Percentiles rank a stretch among this genome's conserved stretches.
phyloP scores from a whole-genome alignment of 2,113 vertebrate genomes.

The Cavia porcellus region DNA sequence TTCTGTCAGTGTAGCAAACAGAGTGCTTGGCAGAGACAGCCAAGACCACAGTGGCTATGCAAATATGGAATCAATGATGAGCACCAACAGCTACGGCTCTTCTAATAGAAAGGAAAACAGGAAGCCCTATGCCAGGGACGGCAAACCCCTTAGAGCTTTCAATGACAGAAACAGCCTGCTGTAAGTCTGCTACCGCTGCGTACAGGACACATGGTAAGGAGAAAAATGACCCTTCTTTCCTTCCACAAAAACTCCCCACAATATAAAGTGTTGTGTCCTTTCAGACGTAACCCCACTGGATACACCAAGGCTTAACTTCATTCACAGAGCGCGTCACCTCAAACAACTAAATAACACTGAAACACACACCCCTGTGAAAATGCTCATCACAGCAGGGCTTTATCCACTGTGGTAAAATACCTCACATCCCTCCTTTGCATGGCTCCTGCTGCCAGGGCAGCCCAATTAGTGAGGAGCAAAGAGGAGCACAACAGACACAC shows the following conservation, averaged over 20 bases:
- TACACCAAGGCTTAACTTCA: not conserved
- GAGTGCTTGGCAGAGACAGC: not conserved
- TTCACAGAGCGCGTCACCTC: not conserved
- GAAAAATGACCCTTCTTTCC: too few species aligned
- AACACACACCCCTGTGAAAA: not conserved
- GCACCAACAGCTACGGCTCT: accelerated
- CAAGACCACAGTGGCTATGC: accelerated
- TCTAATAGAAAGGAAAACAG: not conserved
- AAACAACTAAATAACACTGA: not conserved
- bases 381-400: not conserved
- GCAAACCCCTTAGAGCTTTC: not conserved
- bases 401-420: too few species aligned
- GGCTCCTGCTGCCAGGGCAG: not conserved
- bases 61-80: accelerated
- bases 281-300: not conserved
- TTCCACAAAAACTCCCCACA: not conserved
- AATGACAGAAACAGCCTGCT: not conserved
- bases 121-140: not conserved
- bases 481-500: not conserved
- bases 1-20: accelerated
- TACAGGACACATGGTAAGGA: accelerated
- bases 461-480: not conserved
- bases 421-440: not conserved
- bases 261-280: accelerated
- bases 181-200: not conserved